These are phyloP conservation scores for Timema cristinae DNA, from an alignment of 2,888 invertebrate genomes.

Conservation along the genomic window DNA sequence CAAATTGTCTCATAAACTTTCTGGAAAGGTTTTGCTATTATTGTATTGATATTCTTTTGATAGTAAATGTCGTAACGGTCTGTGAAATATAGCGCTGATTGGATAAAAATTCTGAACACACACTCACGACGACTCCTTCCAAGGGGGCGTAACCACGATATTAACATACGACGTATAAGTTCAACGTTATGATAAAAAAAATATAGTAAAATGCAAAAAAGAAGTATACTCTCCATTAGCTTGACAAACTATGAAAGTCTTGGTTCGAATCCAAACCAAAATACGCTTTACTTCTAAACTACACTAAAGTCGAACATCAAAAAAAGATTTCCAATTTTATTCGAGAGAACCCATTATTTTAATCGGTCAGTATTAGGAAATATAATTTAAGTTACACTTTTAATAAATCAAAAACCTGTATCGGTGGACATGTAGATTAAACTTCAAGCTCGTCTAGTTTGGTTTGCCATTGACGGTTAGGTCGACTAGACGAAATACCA, in stretches of 20 bases:
- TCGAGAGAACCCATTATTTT: no score
- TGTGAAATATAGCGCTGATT: constrained; percentile 11
- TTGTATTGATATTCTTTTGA: background rate
- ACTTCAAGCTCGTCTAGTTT: no score
- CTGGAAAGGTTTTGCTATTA: constrained; percentile 12
- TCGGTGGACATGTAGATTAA: no score
- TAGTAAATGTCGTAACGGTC: constrained; percentile 14
- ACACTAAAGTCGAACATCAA: no score
- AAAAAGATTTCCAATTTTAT: no score
- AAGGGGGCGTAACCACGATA: no score
- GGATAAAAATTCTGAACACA: constrained; percentile 9
- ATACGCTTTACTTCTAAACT: background rate
- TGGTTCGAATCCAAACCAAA: constrained; percentile 5
- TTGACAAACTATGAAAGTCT: constrained; percentile 7
- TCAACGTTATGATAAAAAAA: background rate
- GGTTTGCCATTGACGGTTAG: no score
- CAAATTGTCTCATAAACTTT: constrained; percentile 15
- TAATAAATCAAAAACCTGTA: no score
- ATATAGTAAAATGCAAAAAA: constrained; percentile 10
- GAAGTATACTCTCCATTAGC: constrained; percentile 1
- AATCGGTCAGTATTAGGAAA: no score
- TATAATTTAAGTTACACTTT: no score
- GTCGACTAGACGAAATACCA: no score
- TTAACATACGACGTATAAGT: no score
- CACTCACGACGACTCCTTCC: background rate